Base-by-base conservation (phyloP, 2,888 invertebrate species). In the Galeopsomyia nigrocyanea region DNA sequence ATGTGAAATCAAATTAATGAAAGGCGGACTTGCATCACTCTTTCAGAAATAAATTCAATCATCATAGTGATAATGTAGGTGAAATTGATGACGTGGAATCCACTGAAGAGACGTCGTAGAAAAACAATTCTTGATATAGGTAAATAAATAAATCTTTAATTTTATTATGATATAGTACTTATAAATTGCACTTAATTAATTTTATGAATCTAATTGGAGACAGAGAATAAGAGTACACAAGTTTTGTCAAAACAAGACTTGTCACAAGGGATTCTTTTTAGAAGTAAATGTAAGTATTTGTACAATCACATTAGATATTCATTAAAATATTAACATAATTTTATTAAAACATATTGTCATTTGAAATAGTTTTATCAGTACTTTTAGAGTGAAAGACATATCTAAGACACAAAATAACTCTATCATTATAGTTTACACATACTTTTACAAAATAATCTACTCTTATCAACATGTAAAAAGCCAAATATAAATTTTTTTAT, bases 171-270 rank as follows among this genome's bases (percentile, higher is more conserved):
- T 64, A 74, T 58, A n/a, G 68, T 50, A 47, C 65, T 73, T 57
- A 62, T 70, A 39, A 62, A 64, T 62, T 21, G 47, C 53, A 69
- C 62, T 66, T 2, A 70, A 26, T 69, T 49, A 77, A 76, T 75
- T 78, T 83, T 83, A 74, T 82, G 87, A 88, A 85, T 75, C 77
- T 88, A 70, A 86, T 84, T 79, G 87, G 82, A 22, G 87, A 87
- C 71, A 88, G 88, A 67, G 88, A 88, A 79, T 88, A 88, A 78
- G 87, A 88, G 79, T 49, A 84, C 83, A 2, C 80, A 80, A 65
- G 80, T 80, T 66, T 71, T 87, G 47, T 77, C 79, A 49, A 80
- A 73, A 55, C 78, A 79, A 76, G 83, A 85, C 77, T 76, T 83
- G 70, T 75, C 73, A 67, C 77, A 68, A 76, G 77, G 78, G 21